Conservation (phyloP, 2,888 invertebrate genomes). For the Scaeva pyrastri region DNA sequence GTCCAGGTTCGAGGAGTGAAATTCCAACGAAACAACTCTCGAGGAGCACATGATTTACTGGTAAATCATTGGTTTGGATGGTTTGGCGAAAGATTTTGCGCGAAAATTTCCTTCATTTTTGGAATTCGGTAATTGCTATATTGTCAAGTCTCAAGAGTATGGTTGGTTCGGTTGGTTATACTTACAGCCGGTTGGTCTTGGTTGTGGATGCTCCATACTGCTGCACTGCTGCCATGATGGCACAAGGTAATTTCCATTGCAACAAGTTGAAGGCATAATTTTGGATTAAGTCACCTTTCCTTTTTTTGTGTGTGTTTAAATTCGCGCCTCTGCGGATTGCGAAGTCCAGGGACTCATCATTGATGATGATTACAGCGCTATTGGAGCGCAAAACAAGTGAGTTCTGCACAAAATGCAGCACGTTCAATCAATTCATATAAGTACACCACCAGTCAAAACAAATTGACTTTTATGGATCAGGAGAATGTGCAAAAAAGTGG, state of each 20-base stretch:
- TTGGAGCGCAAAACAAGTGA: slow-evolving; percentile 15
- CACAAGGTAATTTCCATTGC: slow-evolving; percentile 65
- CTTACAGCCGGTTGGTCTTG: too few relatives aligned
- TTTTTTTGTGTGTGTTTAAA: slow-evolving; percentile 29
- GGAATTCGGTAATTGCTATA: slow-evolving; percentile 76
- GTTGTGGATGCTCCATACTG: slow-evolving; percentile 68
- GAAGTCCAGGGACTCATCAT: slow-evolving; percentile 2
- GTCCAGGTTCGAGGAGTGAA: too few relatives aligned
- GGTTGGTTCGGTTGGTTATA: slow-evolving; percentile 38
- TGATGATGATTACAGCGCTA: slow-evolving; percentile 4
- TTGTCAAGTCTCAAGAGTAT: slow-evolving; percentile 27
- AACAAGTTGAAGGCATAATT: slow-evolving; percentile 75
- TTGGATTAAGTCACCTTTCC: slow-evolving; percentile 67
- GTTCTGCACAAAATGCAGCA: neutral
- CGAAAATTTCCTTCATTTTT: slow-evolving; percentile 74
- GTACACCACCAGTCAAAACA: slow-evolving; percentile 51
- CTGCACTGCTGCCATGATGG: slow-evolving; percentile 75
- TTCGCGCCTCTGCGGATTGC: slow-evolving; percentile 35
- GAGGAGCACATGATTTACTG: slow-evolving; percentile 75
- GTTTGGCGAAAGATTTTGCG: slow-evolving; percentile 70
- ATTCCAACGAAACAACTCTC: slow-evolving; percentile 73
- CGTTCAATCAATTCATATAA: slow-evolving; percentile 34
- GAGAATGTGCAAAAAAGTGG: slow-evolving; percentile 68
- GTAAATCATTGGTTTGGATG: slow-evolving; percentile 71
- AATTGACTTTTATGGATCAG: slow-evolving; percentile 75